Evolutionary conservation across 2,113 vertebrate species (phyloP).

Genomic region (Leptosomus discolor): DNA sequence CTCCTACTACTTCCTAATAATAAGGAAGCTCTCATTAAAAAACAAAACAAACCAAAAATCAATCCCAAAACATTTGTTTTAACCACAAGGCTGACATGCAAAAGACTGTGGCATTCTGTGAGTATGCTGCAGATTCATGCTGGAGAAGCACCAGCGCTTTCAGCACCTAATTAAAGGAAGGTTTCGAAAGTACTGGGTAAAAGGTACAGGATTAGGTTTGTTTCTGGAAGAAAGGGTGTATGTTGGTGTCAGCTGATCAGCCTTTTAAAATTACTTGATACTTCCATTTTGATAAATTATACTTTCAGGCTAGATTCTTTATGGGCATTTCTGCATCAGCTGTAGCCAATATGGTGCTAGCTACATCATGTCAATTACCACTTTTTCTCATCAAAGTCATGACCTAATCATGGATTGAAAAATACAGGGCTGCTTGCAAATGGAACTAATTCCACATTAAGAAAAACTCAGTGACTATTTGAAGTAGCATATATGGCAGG

Average conservation of each 20-base stretch:
- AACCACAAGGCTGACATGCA: not conserved
- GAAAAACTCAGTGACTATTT: fast-evolving
- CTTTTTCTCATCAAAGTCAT: not conserved
- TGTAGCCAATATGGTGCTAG: not conserved
- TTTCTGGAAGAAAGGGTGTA: not conserved
- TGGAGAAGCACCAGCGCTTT: not conserved
- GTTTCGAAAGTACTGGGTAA: not conserved
- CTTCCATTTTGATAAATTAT: not conserved
- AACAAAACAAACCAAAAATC: not conserved
- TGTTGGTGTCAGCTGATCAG: not conserved
- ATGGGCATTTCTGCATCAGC: not conserved
- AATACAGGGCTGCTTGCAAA: not conserved
- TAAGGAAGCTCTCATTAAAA: not conserved
- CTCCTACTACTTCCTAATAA: not conserved
- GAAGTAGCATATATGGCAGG: not conserved
- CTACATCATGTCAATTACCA: not conserved
- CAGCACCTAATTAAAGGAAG: not conserved
- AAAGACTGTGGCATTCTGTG: not conserved
- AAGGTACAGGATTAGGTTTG: not conserved
- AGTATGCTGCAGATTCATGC: not conserved
- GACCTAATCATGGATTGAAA: not conserved
- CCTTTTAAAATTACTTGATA: not conserved
- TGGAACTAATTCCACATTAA: not conserved
- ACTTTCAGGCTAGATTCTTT: not conserved
- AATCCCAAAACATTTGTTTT: not conserved